Percentiles rank a stretch among this genome's conserved stretches.
Evolutionary conservation across 2,888 invertebrate genomes (phyloP).

Genomic region (Dryomyza anilis): DNA sequence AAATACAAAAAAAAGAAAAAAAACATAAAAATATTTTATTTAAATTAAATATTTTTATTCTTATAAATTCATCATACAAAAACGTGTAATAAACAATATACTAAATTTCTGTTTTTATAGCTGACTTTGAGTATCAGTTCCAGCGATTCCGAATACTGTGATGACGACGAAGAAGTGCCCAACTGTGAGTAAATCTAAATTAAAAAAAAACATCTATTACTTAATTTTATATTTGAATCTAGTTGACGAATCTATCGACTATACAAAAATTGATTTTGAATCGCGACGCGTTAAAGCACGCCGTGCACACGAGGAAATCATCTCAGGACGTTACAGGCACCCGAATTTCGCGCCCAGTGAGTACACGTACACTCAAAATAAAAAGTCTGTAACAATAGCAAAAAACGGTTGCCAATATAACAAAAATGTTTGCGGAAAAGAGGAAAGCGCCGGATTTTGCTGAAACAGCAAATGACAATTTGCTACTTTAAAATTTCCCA

Average conservation of each 20-base stretch:
- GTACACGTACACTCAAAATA: background rate
- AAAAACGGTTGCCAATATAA: no score
- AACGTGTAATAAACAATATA: no score
- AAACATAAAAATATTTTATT: no score
- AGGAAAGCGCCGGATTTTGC: no score
- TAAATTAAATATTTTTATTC: no score
- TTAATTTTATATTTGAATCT: background rate
- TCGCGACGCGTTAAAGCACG: conserved; percentile 59
- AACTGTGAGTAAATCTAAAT: conserved; percentile 47
- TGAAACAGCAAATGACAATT: background rate
- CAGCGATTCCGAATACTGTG: conserved; percentile 60
- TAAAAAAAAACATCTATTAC: background rate
- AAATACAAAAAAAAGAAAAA: no score
- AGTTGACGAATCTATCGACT: conserved; percentile 60
- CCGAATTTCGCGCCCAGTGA: conserved; percentile 59
- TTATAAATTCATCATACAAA: no score
- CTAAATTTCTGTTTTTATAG: no score
- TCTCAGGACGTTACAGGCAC: conserved; percentile 60
- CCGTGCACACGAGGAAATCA: conserved; percentile 60
- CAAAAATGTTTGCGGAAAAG: no score
- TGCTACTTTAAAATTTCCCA: no score
- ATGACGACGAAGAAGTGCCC: conserved; percentile 57
- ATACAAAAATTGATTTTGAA: conserved; percentile 61
- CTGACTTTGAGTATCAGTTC: conserved; percentile 58
- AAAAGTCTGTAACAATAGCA: no score